Conservation (phyloP, 2,113 vertebrate species). For the Tiliqua scincoides region DNA sequence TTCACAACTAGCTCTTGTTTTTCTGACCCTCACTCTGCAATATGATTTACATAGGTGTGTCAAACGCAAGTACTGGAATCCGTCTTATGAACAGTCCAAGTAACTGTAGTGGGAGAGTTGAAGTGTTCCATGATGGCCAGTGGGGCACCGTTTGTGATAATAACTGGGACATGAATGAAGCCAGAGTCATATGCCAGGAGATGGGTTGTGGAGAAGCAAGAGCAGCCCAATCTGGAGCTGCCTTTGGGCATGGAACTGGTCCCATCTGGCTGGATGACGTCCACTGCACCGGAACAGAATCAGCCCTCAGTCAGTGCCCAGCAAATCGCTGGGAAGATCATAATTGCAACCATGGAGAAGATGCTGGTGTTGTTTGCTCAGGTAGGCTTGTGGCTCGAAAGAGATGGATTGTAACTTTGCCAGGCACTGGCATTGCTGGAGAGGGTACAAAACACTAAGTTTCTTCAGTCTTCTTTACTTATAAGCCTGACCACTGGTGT, state of each 20-base stretch:
- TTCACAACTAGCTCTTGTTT: no score
- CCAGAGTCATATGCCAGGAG: neutral
- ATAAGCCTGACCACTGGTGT: no score
- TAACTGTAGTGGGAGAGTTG: neutral
- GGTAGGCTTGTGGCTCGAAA: conserved; percentile 31
- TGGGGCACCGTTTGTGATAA: neutral
- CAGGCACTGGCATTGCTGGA: no score
- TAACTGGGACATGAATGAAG: neutral
- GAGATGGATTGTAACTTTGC: neutral
- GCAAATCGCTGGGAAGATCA: no score
- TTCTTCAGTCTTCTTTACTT: no score
- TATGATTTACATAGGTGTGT: no score
- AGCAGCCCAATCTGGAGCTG: neutral
- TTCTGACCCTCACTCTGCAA: no score
- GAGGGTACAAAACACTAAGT: no score
- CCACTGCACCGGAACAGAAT: neutral
- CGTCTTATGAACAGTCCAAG: no score
- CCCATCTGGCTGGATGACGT: neutral
- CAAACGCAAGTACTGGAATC: no score
- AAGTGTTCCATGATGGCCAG: neutral
- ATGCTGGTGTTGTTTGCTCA: conserved; percentile 57
- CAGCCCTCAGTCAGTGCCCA: no score
- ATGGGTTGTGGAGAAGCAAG: neutral
- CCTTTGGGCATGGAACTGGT: neutral
- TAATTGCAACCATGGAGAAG: neutral